Base-by-base conservation (phyloP, 2,113 vertebrate genomes). In the Rhynchomys soricoides region DNA sequence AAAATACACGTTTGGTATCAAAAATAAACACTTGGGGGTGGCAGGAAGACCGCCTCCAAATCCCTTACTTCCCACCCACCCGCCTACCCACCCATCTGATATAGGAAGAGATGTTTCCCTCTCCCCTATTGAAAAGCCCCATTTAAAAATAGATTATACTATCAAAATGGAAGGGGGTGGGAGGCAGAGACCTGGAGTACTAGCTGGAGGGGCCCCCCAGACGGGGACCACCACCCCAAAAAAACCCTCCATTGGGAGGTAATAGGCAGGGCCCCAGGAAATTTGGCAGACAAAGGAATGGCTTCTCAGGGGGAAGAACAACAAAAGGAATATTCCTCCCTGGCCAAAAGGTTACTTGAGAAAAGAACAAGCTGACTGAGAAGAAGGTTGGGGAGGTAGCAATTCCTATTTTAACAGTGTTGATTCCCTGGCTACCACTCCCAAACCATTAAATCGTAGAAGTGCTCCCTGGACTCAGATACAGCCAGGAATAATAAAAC, bases 81-180 rank as follows among this genome's bases (percentile, higher is more conserved):
- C 92, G 78, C 95, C 97, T 93, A 95, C 97, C 97, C 95, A 96
- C 96, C 96, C 94, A 96, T 95, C 79, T 86, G 90, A 97, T 93
- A 95, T 43, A 97, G 96, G 96, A 96, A 97, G 97, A 96, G 91
- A 96, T 88, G 85, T 48, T 29, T 68, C 75, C 91, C 94, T 94
- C 94, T 96, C 96, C 97, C 96, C 74, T 97, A 93, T 93, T 92
- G 97, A 97, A 97, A 97, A 97, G 96, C 91, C 95, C 96, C 86
- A 71, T 98, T 98, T 97, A 97, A 98, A 98, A 98, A 98, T 98
- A 98, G 97, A 98, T 97, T 98, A 97, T 97, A 97, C 96, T 97
- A 97, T 97, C 95, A 98, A 97, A 98, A 97, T 96, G 95, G 91
- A 90, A 91, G 83, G 85, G 83, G 48, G 40, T 62, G 31, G 62